Evolutionary conservation across 1,140 invertebrate genomes (phyloP).

Genomic region (Drosophila mayri): DNA sequence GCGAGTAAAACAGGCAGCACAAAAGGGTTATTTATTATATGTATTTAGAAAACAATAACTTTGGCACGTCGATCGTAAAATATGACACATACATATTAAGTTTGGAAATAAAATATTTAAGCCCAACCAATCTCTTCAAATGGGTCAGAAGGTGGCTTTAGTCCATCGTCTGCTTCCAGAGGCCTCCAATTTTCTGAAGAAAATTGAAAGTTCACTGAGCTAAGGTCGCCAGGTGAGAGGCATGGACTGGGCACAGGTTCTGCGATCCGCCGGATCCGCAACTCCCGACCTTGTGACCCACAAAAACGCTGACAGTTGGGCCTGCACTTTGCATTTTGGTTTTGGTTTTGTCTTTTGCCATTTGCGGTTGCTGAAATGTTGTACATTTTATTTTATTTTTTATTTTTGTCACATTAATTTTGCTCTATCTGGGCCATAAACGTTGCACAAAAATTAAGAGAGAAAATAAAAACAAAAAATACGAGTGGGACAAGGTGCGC

Average conservation of each 20-base stretch:
- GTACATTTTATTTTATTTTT: constrained; percentile 3
- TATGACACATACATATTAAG: no score
- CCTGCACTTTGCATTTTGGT: constrained; percentile 46
- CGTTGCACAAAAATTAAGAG: constrained; percentile 18
- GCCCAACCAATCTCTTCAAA: background rate
- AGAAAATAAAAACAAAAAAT: constrained; percentile 3
- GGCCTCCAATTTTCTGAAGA: constrained; percentile 4
- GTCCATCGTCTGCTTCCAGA: background rate
- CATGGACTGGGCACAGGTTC: constrained; percentile 28
- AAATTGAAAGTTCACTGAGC: constrained; percentile 64
- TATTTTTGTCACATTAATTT: constrained; percentile 50
- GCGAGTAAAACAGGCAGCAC: background rate
- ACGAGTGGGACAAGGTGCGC: constrained; percentile 36
- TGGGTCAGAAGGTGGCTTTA: background rate
- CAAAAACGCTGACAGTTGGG: constrained; percentile 48
- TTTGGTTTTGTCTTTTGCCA: constrained; percentile 21
- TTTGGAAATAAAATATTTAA: background rate
- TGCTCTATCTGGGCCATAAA: constrained; percentile 34
- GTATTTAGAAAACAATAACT: background rate
- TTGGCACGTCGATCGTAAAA: no score
- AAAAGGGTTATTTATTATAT: background rate
- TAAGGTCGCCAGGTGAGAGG: constrained; percentile 59
- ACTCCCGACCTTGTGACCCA: constrained; percentile 66
- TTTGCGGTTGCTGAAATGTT: constrained; percentile 37
- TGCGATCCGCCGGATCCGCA: no score